Base-by-base conservation (phyloP, 2,113 vertebrate genomes). In the Campylorhamphus procurvoides region DNA sequence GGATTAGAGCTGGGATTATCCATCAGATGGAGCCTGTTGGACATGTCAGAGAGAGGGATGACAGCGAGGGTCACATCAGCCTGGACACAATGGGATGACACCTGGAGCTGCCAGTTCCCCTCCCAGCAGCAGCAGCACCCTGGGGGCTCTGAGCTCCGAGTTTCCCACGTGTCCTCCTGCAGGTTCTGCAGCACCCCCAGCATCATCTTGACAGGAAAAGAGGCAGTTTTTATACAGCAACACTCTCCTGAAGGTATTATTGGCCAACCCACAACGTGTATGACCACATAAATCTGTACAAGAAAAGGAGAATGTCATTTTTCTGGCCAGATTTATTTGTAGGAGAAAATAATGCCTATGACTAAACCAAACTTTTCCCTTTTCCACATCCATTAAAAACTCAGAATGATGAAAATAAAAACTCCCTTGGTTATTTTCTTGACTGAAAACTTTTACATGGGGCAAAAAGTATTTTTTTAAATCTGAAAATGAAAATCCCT, bases 21-120 rank as follows among this genome's bases (percentile, higher is more conserved):
- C 6, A 1, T 33, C 22, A 59, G 49, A 10, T 3, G 55, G 3
- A 33, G 28, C 28, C 19, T 29, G 3, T 3, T 1, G 72, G 52
- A 39, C 29, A 50, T 7, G 19, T 14, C 53, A 39, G 7, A 29
- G 69, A 18, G 39, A 44, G 29, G 50, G 15, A 19, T 31, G 15
- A 18, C 46, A 3, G 10, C 56, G 15, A 19, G 55, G 62, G 55
- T 35, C 55, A 39, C 40, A 40, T 62, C 73, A 29, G 17, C 25
- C 23, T 28, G 52, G 29, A 19, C 33, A 20, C 6, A 12, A 37
- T 1, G 40, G 52, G 52, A 18, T 31, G 52, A 53, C 52, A 53
- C 28, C 52, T 53, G 52, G 28, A 53, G 55, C 19, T 10, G 56
- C 33, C 15, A 20, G 7, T 11, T 84, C 46, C 73, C 44, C 77